phyloP scores from a whole-genome alignment of 2,113 vertebrate species.

The Brachyhypopomus occidentalis region DNA sequence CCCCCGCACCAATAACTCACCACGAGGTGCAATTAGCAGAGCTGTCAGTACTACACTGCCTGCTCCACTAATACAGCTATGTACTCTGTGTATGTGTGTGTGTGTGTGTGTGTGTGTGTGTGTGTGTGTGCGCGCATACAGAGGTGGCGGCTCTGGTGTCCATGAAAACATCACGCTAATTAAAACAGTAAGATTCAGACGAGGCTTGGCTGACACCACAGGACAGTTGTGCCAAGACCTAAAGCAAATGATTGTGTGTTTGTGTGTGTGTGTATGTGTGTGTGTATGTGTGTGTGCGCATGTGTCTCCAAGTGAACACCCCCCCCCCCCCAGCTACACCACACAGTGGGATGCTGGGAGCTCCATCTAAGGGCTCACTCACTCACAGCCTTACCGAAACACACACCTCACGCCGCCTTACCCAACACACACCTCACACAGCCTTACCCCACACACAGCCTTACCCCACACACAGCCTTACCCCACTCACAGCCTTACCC shows the following conservation, averaged over 20 bases:
- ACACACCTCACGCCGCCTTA: too few species aligned
- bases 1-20: slow-evolving; percentile 77
- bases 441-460: too few species aligned
- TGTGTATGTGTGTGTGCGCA: neutral
- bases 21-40: slow-evolving; percentile 86
- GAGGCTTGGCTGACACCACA: slow-evolving; percentile 45
- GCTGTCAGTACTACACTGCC: slow-evolving; percentile 83
- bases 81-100: slow-evolving; percentile 64
- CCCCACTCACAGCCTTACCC: too few species aligned
- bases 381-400: too few species aligned
- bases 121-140: slow-evolving; percentile 18
- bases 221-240: slow-evolving; percentile 40
- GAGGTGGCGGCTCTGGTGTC: slow-evolving; percentile 46
- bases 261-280: neutral
- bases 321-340: too few species aligned
- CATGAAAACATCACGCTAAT: slow-evolving; percentile 69
- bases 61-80: slow-evolving; percentile 89
- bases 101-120: slow-evolving; percentile 14
- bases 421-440: too few species aligned
- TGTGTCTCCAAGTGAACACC: too few species aligned
- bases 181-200: slow-evolving; percentile 69
- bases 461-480: too few species aligned
- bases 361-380: too few species aligned
- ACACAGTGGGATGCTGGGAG: too few species aligned
- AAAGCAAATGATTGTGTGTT: neutral